Base-by-base conservation (phyloP, 2,797 vertebrate species). In the Prionace glauca region DNA sequence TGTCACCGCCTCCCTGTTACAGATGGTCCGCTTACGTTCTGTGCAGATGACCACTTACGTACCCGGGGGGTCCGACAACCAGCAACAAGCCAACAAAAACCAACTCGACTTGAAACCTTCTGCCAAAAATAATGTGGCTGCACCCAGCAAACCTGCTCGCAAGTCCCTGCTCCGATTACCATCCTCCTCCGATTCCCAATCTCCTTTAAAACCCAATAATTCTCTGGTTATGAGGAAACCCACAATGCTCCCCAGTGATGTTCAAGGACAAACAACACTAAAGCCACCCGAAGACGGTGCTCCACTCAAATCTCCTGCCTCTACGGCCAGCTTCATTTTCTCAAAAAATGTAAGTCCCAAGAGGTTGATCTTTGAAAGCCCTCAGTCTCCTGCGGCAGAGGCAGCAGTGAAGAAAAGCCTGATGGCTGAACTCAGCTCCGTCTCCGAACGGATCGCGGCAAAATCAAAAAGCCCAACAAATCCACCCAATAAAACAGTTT, bases 281-380 rank as follows among this genome's bases (percentile, higher is more conserved):
- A 96, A 96, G 1, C 97, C 97, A 22, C 97, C 97, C 67, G 97
- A 98, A 29, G 96, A 96, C 24, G 41, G 93, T 56, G 97, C 97
- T 74, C 65, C 97, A 69, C 96, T 95, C 84, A 98, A 97, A 96
- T 99, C 99, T 0, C 97, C 99, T 0, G 97, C 98, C 95, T 98
- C 98, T 95, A 99, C 97, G 0, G 99, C 99, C 96, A 99, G 98
- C 97, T 99, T 99, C 96, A 98, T 99, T 97, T 99, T 99, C 94
- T 98, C 99, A 96, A 99, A 98, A 97, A 98, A 77, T 11, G 50
- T 77, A 32, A 32, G 98, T 97, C 97, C 98, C 96, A 98, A 97
- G 97, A 99, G 97, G 96, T 96, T 98, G 96, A 98, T 98, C 95
- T 97, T 98, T 0, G 98, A 99, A 95, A 97, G 98, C 1, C 96